These are phyloP conservation scores for Carapus acus DNA, from an alignment of 2,797 vertebrate species.

Conservation along the genomic window DNA sequence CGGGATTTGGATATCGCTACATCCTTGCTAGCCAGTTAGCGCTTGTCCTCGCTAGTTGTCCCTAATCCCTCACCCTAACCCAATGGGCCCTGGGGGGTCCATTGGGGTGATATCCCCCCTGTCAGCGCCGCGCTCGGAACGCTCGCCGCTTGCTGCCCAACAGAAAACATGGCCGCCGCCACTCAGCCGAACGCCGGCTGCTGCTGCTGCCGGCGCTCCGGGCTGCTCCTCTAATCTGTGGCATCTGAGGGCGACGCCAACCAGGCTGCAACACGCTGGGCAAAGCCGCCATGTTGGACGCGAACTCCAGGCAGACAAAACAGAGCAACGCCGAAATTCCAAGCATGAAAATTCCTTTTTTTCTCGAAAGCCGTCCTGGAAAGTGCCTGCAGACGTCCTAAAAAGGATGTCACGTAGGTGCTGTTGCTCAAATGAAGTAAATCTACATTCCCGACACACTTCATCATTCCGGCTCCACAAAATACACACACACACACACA, in stretches of 20 bases:
- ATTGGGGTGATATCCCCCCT: conserved; percentile 18
- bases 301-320: too few relatives aligned
- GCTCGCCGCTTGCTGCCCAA: neutral
- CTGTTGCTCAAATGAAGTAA: conserved; percentile 13
- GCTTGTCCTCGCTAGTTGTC: too few relatives aligned
- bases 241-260: neutral
- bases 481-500: neutral
- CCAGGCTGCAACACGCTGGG: neutral
- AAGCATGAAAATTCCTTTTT: conserved; percentile 1
- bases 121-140: conserved; percentile 11
- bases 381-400: conserved; percentile 14
- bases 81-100: conserved; percentile 32
- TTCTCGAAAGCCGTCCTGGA: too few relatives aligned
- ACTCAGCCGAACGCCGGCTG: neutral
- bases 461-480: conserved; percentile 20
- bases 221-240: too few relatives aligned
- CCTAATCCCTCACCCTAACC: too few relatives aligned
- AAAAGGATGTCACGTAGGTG: conserved; percentile 31
- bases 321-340: conserved; percentile 11
- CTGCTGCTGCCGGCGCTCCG: neutral
- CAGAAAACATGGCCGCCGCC: conserved; percentile 15
- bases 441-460: conserved; percentile 42
- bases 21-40: too few relatives aligned
- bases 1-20: too few relatives aligned
- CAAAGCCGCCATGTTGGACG: neutral